These are phyloP conservation scores for Chloromyia formosa DNA, from an alignment of 2,888 invertebrate genomes.

Conservation along the genomic window DNA sequence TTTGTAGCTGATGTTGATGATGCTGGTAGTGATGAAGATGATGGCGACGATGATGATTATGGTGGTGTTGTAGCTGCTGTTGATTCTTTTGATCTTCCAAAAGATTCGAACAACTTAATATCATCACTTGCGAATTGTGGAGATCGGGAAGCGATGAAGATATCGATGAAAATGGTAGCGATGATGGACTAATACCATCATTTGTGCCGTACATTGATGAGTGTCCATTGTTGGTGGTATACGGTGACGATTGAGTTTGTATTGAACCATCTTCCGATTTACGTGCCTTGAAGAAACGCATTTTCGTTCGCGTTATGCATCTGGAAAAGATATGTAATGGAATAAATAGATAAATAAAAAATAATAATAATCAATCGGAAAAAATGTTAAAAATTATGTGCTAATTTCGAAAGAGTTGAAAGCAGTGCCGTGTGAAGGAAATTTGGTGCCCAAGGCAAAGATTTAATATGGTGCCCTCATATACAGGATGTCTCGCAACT, in stretches of 20 bases:
- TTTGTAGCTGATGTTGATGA: no score
- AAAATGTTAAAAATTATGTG: not conserved
- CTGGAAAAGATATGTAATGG: not conserved
- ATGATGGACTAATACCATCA: slow-evolving; percentile 51
- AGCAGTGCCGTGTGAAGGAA: no score
- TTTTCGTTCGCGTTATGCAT: slow-evolving; percentile 46
- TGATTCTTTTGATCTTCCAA: slow-evolving; percentile 44
- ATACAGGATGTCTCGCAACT: no score
- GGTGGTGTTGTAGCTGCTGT: slow-evolving; percentile 53
- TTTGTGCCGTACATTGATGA: not conserved
- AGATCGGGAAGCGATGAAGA: slow-evolving; percentile 63
- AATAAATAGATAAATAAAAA: not conserved
- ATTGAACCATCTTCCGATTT: slow-evolving; percentile 62
- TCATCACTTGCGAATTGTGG: slow-evolving; percentile 63
- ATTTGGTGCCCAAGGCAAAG: no score
- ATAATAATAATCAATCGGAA: not conserved
- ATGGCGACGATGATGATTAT: slow-evolving; percentile 45
- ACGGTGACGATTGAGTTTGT: slow-evolving; percentile 45
- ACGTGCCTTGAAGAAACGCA: slow-evolving; percentile 64
- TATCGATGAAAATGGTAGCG: slow-evolving; percentile 52
- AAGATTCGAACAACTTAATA: slow-evolving; percentile 62
- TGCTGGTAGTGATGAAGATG: slow-evolving; percentile 30
- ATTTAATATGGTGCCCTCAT: no score
- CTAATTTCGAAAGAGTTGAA: no score
- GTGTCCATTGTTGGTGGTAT: slow-evolving; percentile 22